Conservation (phyloP, 1,140 invertebrate genomes). For the Acyrthosiphon pisum region DNA sequence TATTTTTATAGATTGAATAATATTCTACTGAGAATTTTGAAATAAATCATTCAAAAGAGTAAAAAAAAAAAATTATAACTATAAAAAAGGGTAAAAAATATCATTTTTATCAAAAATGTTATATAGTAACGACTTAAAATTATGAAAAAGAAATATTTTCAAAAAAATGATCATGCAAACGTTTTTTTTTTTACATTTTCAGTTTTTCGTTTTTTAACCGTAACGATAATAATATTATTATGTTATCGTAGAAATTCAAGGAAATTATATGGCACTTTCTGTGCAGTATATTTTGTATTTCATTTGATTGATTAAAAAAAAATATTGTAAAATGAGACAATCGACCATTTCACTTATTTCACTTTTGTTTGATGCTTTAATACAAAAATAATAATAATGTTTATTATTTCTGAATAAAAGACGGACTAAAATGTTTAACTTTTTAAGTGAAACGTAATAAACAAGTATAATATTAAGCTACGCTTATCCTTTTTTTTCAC, state of each 20-base stretch:
- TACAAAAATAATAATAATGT: background rate
- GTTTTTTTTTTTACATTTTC: no score
- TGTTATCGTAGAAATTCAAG: background rate
- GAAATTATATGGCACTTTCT: background rate
- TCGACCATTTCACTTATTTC: background rate
- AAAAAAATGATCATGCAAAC: no score
- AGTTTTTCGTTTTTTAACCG: no score
- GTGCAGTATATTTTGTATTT: background rate
- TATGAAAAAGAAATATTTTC: no score
- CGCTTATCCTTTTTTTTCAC: background rate
- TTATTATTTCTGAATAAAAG: background rate
- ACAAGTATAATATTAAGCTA: background rate
- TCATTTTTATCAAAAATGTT: no score
- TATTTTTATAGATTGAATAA: no score
- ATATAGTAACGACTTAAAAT: no score
- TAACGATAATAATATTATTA: no score
- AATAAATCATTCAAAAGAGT: no score
- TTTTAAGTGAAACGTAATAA: background rate
- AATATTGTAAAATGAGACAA: background rate
- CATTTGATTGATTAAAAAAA: background rate
- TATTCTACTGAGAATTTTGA: no score
- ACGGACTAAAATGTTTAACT: background rate
- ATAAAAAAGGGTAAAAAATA: no score
- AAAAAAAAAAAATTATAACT: no score
- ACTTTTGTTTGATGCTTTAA: background rate